Evolutionary conservation across 2,888 invertebrate species (phyloP), one percentile per base, ranked within the genome.

Genomic region (Drosophila prostipennis): DNA sequence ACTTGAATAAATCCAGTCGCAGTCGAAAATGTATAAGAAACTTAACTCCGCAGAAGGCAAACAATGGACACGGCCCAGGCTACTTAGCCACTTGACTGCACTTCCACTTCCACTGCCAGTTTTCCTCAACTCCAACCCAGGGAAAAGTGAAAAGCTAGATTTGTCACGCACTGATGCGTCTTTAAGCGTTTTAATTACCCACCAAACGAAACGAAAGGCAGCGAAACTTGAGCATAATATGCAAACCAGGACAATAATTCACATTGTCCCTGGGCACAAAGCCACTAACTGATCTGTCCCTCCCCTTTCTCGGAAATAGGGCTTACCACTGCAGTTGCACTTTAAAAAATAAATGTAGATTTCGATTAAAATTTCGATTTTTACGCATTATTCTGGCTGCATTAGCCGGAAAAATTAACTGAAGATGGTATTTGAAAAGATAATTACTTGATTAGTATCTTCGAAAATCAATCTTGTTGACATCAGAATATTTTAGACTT

Each of bases 101-200:
- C 78, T 65, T 52, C 63, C 51, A 42, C 23, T 14, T 37, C 49
- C 59, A 55, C 19, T 5, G 37, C 26, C 64, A 34, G 40, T 39
- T 49, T 53, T 58, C 56, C 56, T 63, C 65, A 53, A 68, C 55
- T 57, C 79, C 36, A 49, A 6, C 49, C 34, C 72, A 75, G 86
- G 77, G 84, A 84, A 90, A 90, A 89, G 90, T 90, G 86, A 90
- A 89, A 89, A 89, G 87, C 80, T 80, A 87, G 89, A 89, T 89
- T 89, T 90, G 89, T 87, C 80, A 89, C 87, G 89, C 90, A 80
- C 89, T 87, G 89, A 87, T 90, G 89, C 89, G 89, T 82, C 87
- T 88, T 78, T 81, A 87, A 90, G 85, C 87, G 79, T 88, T 89
- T 88, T 88, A 89, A 89, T 89, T 89, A 90, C 90, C 89, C 87